Evolutionary conservation across 2,888 invertebrate species (phyloP).

Genomic region (Cacoxenus indagator): DNA sequence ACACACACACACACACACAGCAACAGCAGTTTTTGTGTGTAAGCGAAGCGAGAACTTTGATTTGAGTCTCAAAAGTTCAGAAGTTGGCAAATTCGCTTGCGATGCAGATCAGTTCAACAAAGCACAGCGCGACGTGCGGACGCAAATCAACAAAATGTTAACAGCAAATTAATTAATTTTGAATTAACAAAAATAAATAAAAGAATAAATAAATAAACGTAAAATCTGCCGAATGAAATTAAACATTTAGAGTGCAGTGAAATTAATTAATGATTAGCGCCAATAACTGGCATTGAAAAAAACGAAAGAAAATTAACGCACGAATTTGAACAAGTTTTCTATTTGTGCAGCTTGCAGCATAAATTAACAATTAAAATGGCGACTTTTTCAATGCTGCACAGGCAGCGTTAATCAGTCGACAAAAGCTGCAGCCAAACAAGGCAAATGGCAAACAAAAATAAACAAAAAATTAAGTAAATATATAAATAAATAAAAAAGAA

Average conservation of each 20-base stretch:
- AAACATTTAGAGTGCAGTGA: constrained; percentile 55
- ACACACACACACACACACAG: constrained; percentile 25
- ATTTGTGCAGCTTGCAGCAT: no score
- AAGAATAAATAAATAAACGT: constrained; percentile 34
- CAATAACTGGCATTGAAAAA: constrained; percentile 36
- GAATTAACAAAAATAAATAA: constrained; percentile 37
- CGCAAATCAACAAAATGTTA: constrained; percentile 31
- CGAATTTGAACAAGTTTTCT: no score
- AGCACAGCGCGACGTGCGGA: constrained; percentile 41
- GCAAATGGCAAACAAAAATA: no score
- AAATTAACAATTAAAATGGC: constrained; percentile 27
- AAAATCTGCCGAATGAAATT: constrained; percentile 35
- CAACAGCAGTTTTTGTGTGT: not conserved
- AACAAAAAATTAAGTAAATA: no score
- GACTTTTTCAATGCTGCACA: not conserved
- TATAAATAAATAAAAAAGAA: not conserved
- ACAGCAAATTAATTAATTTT: constrained; percentile 33
- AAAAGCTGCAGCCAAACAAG: no score
- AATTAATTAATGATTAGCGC: constrained; percentile 62
- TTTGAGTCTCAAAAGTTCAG: constrained; percentile 8
- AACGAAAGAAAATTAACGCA: constrained; percentile 36
- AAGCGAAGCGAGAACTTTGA: constrained; percentile 18
- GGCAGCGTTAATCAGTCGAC: constrained; percentile 16
- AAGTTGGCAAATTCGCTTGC: constrained; percentile 23
- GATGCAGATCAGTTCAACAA: constrained; percentile 60